Evolutionary conservation across 2,888 invertebrate genomes (phyloP).

Genomic region (Thecocarcelia acutangulata): DNA sequence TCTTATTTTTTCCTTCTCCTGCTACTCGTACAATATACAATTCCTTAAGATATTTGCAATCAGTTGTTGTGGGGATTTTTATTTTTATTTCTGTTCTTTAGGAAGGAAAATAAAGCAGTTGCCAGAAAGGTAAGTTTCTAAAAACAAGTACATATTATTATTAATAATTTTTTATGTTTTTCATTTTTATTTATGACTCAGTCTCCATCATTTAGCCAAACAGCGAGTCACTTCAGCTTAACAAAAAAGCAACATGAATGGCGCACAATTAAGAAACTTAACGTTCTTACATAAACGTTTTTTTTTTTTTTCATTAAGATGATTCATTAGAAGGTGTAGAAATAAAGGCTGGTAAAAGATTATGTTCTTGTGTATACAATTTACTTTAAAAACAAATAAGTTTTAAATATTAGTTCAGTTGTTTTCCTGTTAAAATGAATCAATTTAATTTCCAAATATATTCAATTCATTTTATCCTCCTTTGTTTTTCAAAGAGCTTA

Average conservation of each 20-base stretch:
- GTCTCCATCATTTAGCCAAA: slow-evolving; percentile 13
- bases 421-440: too few relatives aligned
- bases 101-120: slow-evolving; percentile 17
- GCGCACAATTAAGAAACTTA: slow-evolving; percentile 31
- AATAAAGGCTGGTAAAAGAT: background rate
- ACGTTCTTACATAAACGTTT: background rate
- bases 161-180: slow-evolving; percentile 20
- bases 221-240: slow-evolving; percentile 24
- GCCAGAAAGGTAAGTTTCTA: slow-evolving; percentile 35
- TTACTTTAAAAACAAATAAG: too few relatives aligned
- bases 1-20: background rate
- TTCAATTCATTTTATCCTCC: background rate
- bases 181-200: slow-evolving; percentile 21
- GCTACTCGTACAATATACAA: too few relatives aligned
- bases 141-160: slow-evolving; percentile 18
- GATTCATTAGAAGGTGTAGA: slow-evolving; percentile 18
- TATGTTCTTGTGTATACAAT: background rate
- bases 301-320: slow-evolving; percentile 11
- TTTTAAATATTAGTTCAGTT: too few relatives aligned
- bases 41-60: slow-evolving; percentile 41
- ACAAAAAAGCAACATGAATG: slow-evolving; percentile 39
- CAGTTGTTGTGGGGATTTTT: slow-evolving; percentile 27
- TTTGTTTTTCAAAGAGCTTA: background rate
- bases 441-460: too few relatives aligned
- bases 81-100: background rate